Conservation (phyloP, 2,113 vertebrate species). For the Hemiprocne comata region DNA sequence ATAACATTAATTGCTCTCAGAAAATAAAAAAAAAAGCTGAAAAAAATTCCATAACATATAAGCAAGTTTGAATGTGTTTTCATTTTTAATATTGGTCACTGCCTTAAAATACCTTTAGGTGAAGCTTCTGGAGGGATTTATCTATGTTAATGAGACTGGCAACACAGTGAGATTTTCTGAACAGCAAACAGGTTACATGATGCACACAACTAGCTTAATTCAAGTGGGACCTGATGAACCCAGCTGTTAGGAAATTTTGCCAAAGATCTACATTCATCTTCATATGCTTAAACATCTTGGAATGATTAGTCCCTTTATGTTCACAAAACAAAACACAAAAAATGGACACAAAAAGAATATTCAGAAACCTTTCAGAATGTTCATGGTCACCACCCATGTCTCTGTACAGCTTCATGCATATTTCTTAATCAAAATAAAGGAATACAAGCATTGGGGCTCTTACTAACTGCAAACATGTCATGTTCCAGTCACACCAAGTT, state of each 20-base stretch:
- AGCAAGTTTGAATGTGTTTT: not conserved
- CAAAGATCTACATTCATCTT: not conserved
- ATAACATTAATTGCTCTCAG: not conserved
- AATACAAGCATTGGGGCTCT: not conserved
- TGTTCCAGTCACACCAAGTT: not conserved
- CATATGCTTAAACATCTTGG: not conserved
- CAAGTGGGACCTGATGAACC: not conserved
- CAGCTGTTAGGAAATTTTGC: not conserved
- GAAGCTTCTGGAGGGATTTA: not conserved
- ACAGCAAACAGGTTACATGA: not conserved
- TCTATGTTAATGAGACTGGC: not conserved
- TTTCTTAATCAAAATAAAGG: not conserved
- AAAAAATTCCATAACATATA: not conserved
- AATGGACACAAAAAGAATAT: not conserved
- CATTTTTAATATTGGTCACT: not conserved
- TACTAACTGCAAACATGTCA: not conserved
- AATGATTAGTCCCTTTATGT: not conserved
- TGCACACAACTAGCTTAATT: not conserved
- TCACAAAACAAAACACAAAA: not conserved
- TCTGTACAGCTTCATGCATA: not conserved
- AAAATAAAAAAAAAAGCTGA: not conserved
- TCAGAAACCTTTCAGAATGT: not conserved
- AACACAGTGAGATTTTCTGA: not conserved
- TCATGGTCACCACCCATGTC: not conserved
- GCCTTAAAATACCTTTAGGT: not conserved